A percentile compares a stretch with the other conserved stretches of the same genome.
phyloP scores from a whole-genome alignment of 2,888 invertebrate species.

The Sinopyrophorus schimmeli region DNA sequence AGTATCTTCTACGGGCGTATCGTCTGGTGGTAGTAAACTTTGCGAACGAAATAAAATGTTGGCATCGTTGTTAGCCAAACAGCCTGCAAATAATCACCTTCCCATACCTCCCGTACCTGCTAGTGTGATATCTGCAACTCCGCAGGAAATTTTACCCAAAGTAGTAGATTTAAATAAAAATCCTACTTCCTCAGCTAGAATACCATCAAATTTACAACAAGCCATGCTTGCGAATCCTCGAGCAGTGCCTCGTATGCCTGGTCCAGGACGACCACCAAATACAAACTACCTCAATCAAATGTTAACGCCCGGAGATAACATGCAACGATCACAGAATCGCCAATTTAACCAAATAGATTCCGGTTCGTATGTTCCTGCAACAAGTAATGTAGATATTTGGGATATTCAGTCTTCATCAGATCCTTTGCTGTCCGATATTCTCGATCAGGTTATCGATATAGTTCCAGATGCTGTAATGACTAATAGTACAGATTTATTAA shows the following conservation, averaged over 20 bases:
- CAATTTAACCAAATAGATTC: slow-evolving; percentile 36
- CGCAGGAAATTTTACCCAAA: slow-evolving; percentile 69
- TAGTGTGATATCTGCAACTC: slow-evolving; percentile 68
- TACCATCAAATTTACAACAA: slow-evolving; percentile 32
- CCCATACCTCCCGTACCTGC: slow-evolving; percentile 69
- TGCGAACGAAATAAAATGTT: slow-evolving; percentile 86
- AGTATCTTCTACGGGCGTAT: slow-evolving; percentile 51
- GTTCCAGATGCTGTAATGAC: slow-evolving; percentile 66
- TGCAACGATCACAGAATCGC: slow-evolving; percentile 43
- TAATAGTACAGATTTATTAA: slow-evolving; percentile 49
- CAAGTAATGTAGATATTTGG: slow-evolving; percentile 52
- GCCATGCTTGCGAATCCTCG: slow-evolving; percentile 24
- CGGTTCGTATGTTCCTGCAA: slow-evolving; percentile 37
- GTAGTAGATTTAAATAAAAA: slow-evolving; percentile 47
- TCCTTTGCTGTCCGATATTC: slow-evolving; percentile 76
- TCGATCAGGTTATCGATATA: slow-evolving; percentile 84
- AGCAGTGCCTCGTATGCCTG: slow-evolving; percentile 42
- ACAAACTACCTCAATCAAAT: slow-evolving; percentile 52
- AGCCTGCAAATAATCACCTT: slow-evolving; percentile 63
- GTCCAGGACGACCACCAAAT: slow-evolving; percentile 45
- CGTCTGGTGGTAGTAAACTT: slow-evolving; percentile 66
- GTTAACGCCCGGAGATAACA: slow-evolving; percentile 48
- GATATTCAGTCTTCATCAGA: slow-evolving; percentile 61
- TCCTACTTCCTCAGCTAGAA: slow-evolving; percentile 39
- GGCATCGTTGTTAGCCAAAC: slow-evolving; percentile 77